A percentile compares a stretch with the other conserved stretches of the same genome.
Evolutionary conservation across 2,113 vertebrate genomes (phyloP).

Genomic region (Brevimyrus niger): DNA sequence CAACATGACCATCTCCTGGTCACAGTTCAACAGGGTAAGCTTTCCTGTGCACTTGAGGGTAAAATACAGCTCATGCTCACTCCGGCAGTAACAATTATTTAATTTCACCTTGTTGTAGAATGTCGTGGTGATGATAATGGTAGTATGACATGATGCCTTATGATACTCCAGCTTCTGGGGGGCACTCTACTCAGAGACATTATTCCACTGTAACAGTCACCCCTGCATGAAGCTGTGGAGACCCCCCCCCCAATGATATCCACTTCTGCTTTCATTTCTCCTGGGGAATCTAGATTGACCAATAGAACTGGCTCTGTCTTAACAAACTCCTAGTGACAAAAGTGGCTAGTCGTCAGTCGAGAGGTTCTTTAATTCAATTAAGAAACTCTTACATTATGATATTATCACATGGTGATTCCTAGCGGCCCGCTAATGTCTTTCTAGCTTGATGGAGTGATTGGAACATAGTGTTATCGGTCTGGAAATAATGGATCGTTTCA

Average conservation of each 20-base stretch:
- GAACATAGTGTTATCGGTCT: neutral
- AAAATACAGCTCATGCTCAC: neutral
- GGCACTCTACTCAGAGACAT: neutral
- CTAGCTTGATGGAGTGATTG: neutral
- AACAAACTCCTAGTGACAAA: neutral
- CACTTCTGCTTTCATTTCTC: neutral
- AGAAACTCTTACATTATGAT: neutral
- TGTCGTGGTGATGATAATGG: neutral
- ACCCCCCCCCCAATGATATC: neutral
- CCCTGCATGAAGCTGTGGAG: neutral
- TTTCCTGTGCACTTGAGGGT: too few relatives aligned
- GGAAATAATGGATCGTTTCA: neutral
- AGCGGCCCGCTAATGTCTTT: neutral
- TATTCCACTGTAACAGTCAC: neutral
- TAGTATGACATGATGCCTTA: neutral
- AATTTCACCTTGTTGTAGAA: neutral
- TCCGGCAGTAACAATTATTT: neutral
- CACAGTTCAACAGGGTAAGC: constrained; percentile 82
- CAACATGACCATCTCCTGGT: constrained; percentile 85
- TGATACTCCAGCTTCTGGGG: neutral
- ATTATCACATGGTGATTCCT: neutral
- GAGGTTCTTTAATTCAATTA: constrained; percentile 7
- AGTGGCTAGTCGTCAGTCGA: neutral
- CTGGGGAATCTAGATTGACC: neutral
- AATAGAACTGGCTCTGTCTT: neutral